Conservation (phyloP, 2,113 vertebrate genomes). For the Psittacula cyanocephala region DNA sequence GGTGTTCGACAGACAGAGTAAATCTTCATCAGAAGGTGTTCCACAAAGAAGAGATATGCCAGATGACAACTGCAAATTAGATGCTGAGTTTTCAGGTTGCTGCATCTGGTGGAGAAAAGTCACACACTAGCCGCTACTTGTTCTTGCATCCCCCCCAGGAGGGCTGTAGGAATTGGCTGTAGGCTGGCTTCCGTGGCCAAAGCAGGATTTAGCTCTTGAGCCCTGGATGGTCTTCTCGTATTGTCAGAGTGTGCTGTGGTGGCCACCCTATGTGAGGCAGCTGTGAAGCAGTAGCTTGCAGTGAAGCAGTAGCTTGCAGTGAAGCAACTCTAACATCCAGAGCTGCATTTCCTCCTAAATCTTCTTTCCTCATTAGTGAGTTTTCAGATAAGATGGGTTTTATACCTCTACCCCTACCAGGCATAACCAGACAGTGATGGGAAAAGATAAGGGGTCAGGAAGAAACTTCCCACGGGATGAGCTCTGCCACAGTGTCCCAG, state of each 20-base stretch:
- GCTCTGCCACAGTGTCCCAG: not conserved
- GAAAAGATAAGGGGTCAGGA: not conserved
- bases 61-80: constrained; percentile 28
- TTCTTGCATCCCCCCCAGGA: not conserved
- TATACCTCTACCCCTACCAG: not conserved
- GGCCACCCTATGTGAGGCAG: not conserved
- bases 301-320: not conserved
- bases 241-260: not conserved
- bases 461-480: not conserved
- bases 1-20: not conserved
- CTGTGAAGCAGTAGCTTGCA: not conserved
- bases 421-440: not conserved
- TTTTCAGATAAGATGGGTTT: not conserved
- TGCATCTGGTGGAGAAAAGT: not conserved
- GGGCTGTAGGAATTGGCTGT: not conserved
- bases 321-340: not conserved
- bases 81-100: not conserved
- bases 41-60: not conserved
- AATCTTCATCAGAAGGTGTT: constrained; percentile 4
- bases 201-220: not conserved
- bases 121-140: not conserved
- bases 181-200: not conserved
- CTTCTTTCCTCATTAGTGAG: not conserved
- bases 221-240: not conserved
- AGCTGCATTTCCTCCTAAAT: not conserved